phyloP scores from a whole-genome alignment of 2,888 invertebrate genomes.

The Gastrophysa polygoni region DNA sequence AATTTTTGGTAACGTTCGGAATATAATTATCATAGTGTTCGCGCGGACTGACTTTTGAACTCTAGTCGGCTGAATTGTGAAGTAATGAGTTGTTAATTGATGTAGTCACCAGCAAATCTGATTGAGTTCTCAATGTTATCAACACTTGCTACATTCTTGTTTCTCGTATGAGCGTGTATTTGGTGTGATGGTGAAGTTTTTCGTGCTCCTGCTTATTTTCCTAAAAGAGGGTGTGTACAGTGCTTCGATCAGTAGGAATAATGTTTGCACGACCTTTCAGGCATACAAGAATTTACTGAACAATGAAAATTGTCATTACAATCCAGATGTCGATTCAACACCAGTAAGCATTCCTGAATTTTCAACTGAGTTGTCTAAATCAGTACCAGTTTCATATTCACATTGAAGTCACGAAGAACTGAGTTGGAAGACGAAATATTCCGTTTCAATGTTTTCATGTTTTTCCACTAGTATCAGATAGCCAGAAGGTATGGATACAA shows the following conservation, averaged over 20 bases:
- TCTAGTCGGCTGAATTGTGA: too few relatives aligned
- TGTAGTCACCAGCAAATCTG: too few relatives aligned
- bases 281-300: constrained; percentile 2
- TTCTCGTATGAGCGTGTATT: too few relatives aligned
- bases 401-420: too few relatives aligned
- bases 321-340: constrained; percentile 22
- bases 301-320: constrained; percentile 12
- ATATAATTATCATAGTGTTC: too few relatives aligned
- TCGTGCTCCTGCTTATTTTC: background rate
- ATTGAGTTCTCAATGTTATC: too few relatives aligned
- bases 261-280: constrained; percentile 18
- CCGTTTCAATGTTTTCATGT: too few relatives aligned
- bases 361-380: background rate
- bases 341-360: constrained; percentile 12
- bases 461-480: background rate
- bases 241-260: background rate
- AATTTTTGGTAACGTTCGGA: too few relatives aligned
- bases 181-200: background rate
- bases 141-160: too few relatives aligned
- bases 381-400: background rate
- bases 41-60: too few relatives aligned
- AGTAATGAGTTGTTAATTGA: too few relatives aligned
- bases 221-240: background rate
- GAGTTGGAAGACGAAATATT: too few relatives aligned
- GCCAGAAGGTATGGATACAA: constrained; percentile 65